Conservation (phyloP, 1,140 invertebrate genomes). For the Saccostrea cuccullata region DNA sequence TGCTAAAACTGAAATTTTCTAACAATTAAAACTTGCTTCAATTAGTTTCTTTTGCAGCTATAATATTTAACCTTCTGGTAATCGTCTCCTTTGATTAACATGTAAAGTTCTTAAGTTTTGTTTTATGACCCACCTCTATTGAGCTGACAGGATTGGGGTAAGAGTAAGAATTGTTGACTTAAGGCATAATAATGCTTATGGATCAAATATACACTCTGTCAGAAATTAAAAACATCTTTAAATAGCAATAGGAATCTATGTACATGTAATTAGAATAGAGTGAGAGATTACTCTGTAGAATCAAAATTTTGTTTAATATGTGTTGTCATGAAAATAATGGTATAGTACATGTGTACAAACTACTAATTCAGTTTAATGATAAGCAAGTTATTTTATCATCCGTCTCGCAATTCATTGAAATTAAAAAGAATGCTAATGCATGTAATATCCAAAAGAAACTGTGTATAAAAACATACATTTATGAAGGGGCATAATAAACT, state of each 20-base stretch:
- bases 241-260: background rate
- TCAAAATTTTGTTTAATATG: background rate
- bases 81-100: too few relatives aligned
- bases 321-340: background rate
- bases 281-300: background rate
- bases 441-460: background rate
- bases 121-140: background rate
- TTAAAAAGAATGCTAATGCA: background rate
- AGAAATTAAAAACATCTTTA: background rate
- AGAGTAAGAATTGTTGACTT: background rate
- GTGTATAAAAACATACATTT: background rate
- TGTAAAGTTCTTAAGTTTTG: too few relatives aligned
- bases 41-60: too few relatives aligned
- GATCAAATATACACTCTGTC: background rate
- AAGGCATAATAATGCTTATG: background rate
- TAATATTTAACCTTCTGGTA: too few relatives aligned
- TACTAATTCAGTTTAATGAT: background rate
- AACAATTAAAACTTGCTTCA: too few relatives aligned
- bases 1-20: too few relatives aligned
- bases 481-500: too few relatives aligned
- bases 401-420: background rate
- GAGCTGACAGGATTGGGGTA: background rate
- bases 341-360: background rate
- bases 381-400: background rate
- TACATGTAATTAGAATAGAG: background rate